Evolutionary conservation across 2,113 vertebrate genomes (phyloP).

Genomic region (Hippocampus zosterae): DNA sequence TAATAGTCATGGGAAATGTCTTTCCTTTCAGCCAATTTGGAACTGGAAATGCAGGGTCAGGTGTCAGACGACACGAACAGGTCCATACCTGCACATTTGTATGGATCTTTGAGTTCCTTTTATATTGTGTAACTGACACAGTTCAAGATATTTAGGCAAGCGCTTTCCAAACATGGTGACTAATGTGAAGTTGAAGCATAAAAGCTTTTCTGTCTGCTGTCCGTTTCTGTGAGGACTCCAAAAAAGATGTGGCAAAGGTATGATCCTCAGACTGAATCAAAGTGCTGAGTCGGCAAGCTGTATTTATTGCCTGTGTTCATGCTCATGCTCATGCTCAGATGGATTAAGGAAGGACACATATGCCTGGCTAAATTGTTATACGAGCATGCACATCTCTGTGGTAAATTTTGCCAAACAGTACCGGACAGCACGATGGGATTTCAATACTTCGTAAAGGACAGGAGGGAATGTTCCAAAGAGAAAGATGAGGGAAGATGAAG

Average conservation of each 20-base stretch:
- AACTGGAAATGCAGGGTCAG: slow-evolving; percentile 19
- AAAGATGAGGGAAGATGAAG: slow-evolving; percentile 19
- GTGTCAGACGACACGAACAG: slow-evolving; percentile 17
- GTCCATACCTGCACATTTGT: slow-evolving; percentile 6
- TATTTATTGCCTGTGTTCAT: slow-evolving; percentile 52
- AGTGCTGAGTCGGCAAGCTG: slow-evolving; percentile 37
- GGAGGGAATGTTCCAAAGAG: slow-evolving; percentile 26
- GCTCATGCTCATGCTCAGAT: slow-evolving; percentile 47
- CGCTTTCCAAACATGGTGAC: slow-evolving; percentile 14
- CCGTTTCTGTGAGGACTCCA: slow-evolving; percentile 44
- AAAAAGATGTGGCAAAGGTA: slow-evolving; percentile 49
- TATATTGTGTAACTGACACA: not conserved
- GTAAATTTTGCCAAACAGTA: slow-evolving; percentile 35
- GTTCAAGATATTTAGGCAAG: slow-evolving; percentile 24
- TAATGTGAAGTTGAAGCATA: slow-evolving; percentile 8
- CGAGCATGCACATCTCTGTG: slow-evolving; percentile 23
- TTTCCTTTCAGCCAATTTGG: slow-evolving; percentile 14
- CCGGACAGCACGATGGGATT: not conserved
- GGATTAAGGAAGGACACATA: slow-evolving; percentile 52
- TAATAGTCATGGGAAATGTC: not conserved
- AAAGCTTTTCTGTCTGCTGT: slow-evolving; percentile 37
- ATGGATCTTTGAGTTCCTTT: slow-evolving; percentile 10
- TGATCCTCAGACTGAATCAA: slow-evolving; percentile 53
- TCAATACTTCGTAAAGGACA: slow-evolving; percentile 9
- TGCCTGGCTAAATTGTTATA: slow-evolving; percentile 47